phyloP scores from a whole-genome alignment of 2,888 invertebrate genomes.

The Aspidapion aeneum region DNA sequence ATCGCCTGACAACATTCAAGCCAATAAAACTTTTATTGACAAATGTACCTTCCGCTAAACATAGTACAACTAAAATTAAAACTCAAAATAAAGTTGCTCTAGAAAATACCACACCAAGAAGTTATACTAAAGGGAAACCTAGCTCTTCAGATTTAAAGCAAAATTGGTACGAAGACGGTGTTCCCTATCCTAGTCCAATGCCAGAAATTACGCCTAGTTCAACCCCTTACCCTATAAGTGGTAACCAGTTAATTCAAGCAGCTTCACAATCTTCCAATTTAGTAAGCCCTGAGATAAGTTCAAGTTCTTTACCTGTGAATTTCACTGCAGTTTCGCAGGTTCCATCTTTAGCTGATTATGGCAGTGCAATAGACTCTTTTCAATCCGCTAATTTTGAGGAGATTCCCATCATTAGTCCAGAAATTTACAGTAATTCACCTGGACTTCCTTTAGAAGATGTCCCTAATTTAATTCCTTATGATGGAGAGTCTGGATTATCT shows the following conservation, averaged over 20 bases:
- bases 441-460: constrained; percentile 21
- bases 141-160: constrained; percentile 47
- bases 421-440: constrained; percentile 20
- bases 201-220: constrained; percentile 42
- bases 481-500: background rate
- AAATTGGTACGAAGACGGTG: constrained; percentile 46
- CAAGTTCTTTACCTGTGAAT: constrained; percentile 14
- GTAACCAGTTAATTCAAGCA: constrained; percentile 11
- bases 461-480: constrained; percentile 18
- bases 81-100: constrained; percentile 36
- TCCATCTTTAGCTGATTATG: constrained; percentile 2
- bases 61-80: constrained; percentile 4
- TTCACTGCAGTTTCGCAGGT: constrained; percentile 11
- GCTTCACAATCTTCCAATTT: constrained; percentile 11
- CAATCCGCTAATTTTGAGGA: background rate
- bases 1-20: background rate
- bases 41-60: constrained; percentile 3
- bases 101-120: constrained; percentile 42
- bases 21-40: background rate
- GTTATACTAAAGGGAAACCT: constrained; percentile 1
- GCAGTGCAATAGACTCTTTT: background rate
- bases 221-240: constrained; percentile 36
- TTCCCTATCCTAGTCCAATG: constrained; percentile 39
- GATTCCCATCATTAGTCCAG: constrained; percentile 10
- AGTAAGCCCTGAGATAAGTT: constrained; percentile 4